Base-by-base conservation (phyloP, 2,888 invertebrate genomes). In the Listrodromus nycthemerus region DNA sequence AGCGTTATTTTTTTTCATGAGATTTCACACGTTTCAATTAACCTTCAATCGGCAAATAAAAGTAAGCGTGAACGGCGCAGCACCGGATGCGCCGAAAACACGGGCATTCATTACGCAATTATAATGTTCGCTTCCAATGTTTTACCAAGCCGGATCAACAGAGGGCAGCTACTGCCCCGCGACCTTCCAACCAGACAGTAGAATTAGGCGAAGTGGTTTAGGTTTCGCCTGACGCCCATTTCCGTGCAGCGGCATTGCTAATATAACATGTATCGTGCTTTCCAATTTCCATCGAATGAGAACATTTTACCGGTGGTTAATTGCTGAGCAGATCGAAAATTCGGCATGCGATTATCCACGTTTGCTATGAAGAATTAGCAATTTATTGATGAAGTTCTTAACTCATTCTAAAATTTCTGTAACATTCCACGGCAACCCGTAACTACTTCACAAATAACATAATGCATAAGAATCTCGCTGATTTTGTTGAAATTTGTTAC, bases 231-330 rank as follows among this genome's bases (percentile, higher is more conserved):
- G 77, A 82, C 37, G 41, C 67, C 50, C 61, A 82, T 61, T 82
- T 77, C 76, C 77, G 61, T 21, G 24, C 41, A 67, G 41, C 66
- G 58, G 73, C 77, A 77, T 82, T 82, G 82, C 82, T 77, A 82
- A 82, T 77, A 77, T 67, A 77, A 82, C 82, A 73, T 82, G 61
- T 74, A 66, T 67, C 58, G 82, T 52, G 58, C 41, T 16, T 58
- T 48, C 73, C 66, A 67, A 66, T 77, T 66, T 82, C 45, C 74
- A 58, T 65, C 24, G 41, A 21, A 33, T 52, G 73, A 67, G 67
- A 82, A 82, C 66, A 76, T 76, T 73, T 82, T 82, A 0, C 27
- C 58, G 5, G 21, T 48, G 50, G 21, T 21, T 30, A 82, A 13
- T 67, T 45, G 58, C 41, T 48, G 77, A 73, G 77, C 77, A 73